phyloP scores from a whole-genome alignment of 2,113 vertebrate genomes.

The Ophthalmolycus amberensis region DNA sequence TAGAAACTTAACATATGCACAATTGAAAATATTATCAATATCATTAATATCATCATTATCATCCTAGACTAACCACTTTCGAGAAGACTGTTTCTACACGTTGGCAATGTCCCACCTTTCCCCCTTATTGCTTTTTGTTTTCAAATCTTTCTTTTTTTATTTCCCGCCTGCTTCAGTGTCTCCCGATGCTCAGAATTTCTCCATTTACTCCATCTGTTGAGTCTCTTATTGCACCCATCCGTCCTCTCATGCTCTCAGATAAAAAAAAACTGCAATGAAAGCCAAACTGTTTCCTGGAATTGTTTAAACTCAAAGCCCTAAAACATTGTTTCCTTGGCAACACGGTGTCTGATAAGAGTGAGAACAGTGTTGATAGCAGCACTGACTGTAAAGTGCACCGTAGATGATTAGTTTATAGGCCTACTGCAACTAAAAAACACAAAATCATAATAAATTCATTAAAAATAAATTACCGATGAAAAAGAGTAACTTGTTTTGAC shows the following conservation, averaged over 20 bases:
- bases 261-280: slow-evolving; percentile 17
- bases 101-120: not conserved
- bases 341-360: not conserved
- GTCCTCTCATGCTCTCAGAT: not conserved
- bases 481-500: not conserved
- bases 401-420: not conserved
- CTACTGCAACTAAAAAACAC: not conserved
- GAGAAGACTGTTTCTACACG: not conserved
- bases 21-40: not conserved
- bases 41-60: not conserved
- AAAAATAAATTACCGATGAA: slow-evolving; percentile 1
- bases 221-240: slow-evolving; percentile 7
- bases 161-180: not conserved
- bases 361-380: not conserved
- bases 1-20: not conserved
- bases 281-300: slow-evolving; percentile 53
- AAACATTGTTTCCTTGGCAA: slow-evolving; percentile 27
- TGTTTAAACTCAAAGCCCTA: slow-evolving; percentile 28
- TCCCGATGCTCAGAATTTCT: not conserved
- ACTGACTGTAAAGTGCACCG: not conserved
- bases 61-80: not conserved
- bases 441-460: not conserved
- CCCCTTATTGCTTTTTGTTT: not conserved
- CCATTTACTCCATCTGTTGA: not conserved
- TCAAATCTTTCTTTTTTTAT: not conserved